Evolutionary conservation across 92 coral and sea anemone species (phyloP).

Genomic region (Palythoa heliodiscus): DNA sequence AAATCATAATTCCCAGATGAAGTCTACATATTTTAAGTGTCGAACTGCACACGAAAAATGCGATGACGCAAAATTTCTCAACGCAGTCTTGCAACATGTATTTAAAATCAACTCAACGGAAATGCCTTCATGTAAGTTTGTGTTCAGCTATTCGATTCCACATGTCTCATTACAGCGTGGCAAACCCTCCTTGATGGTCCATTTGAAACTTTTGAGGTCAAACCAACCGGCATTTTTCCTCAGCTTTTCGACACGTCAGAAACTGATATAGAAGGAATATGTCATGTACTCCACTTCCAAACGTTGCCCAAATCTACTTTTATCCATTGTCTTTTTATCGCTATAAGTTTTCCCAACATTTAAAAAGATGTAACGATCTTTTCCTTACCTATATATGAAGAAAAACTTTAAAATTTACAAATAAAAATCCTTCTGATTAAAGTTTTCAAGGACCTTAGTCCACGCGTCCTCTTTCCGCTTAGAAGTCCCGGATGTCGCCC

Average conservation of each 20-base stretch:
- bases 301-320: neutral
- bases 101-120: neutral
- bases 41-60: constrained; percentile 28
- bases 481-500: constrained; percentile 76
- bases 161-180: neutral
- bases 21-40: neutral
- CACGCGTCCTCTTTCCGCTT: constrained; percentile 59
- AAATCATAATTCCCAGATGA: neutral
- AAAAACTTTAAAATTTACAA: constrained; percentile 30
- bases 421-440: constrained; percentile 33
- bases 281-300: neutral
- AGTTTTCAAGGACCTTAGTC: constrained; percentile 27
- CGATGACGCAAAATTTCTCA: constrained; percentile 32
- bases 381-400: constrained; percentile 34
- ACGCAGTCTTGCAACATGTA: constrained; percentile 19
- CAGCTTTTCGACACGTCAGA: constrained; percentile 35
- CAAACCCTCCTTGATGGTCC: neutral
- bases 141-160: constrained; percentile 10
- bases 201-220: neutral
- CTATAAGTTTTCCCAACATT: neutral
- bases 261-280: neutral
- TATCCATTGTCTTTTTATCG: neutral
- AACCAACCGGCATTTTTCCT: constrained; percentile 32
- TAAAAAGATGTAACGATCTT: neutral
- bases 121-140: neutral